Evolutionary conservation across 2,888 invertebrate species (phyloP).

Genomic region (Luperina testacea): DNA sequence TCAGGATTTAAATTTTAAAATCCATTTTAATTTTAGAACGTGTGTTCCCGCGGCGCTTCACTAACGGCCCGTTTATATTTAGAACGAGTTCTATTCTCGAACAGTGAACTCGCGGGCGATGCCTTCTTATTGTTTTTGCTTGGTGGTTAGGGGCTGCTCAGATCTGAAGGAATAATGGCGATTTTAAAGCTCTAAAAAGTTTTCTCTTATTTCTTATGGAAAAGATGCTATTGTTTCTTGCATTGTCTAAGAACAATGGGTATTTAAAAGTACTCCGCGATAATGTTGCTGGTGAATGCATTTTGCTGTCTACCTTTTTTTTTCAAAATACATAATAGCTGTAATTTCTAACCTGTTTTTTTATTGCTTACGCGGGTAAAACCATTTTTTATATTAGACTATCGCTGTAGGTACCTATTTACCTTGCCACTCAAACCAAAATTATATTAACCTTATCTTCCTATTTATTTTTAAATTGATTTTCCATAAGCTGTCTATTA

Average conservation of each 20-base stretch:
- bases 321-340: background rate
- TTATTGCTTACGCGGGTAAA: background rate
- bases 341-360: constrained; percentile 8
- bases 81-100: constrained; percentile 88
- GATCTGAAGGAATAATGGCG: constrained; percentile 58
- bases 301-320: constrained; percentile 20
- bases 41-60: constrained; percentile 86
- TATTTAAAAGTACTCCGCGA: constrained; percentile 37
- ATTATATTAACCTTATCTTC: background rate
- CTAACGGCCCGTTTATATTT: constrained; percentile 87
- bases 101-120: constrained; percentile 87
- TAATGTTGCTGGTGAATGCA: constrained; percentile 34
- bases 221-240: constrained; percentile 47
- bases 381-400: background rate
- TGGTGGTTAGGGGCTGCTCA: constrained; percentile 71
- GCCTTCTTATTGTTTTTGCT: constrained; percentile 87
- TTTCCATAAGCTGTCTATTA: background rate
- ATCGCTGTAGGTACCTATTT: background rate
- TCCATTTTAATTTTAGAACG: constrained; percentile 83
- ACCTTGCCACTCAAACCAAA: background rate
- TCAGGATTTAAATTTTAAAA: constrained; percentile 85
- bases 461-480: background rate
- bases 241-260: constrained; percentile 51
- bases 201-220: constrained; percentile 33
- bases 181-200: constrained; percentile 37